Conservation (phyloP, 1,140 invertebrate species). For the Heliconius hermathena region DNA sequence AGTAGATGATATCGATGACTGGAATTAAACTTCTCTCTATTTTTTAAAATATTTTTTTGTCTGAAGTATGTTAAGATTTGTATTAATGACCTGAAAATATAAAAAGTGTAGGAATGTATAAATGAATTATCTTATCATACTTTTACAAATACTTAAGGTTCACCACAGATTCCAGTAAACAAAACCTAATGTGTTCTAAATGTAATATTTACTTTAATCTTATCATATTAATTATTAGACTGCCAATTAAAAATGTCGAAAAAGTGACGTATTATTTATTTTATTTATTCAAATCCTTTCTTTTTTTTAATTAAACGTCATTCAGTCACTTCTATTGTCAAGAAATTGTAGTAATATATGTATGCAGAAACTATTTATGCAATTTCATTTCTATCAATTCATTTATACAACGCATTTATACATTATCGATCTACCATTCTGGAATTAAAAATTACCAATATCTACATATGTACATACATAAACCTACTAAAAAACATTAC, state of each 20-base stretch:
- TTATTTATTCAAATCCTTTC: neutral
- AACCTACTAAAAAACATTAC: too few relatives aligned
- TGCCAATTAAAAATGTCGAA: neutral
- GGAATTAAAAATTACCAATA: too few relatives aligned
- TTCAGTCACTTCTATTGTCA: too few relatives aligned
- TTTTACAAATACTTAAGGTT: too few relatives aligned
- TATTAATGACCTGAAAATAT: neutral
- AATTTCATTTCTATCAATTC: too few relatives aligned
- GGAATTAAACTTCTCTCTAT: slow-evolving; percentile 48
- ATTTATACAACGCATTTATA: too few relatives aligned
- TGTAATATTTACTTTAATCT: neutral
- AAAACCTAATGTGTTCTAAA: neutral
- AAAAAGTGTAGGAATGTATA: neutral
- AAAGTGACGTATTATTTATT: neutral
- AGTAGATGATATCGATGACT: slow-evolving; percentile 60
- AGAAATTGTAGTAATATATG: too few relatives aligned
- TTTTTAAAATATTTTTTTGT: neutral
- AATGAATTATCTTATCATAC: too few relatives aligned
- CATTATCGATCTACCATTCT: too few relatives aligned
- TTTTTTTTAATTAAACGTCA: too few relatives aligned
- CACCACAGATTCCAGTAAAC: neutral
- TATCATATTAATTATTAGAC: neutral
- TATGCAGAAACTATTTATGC: too few relatives aligned
- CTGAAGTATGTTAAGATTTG: neutral
- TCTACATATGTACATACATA: too few relatives aligned